Evolutionary conservation across 2,797 vertebrate genomes (phyloP).

Genomic region (Helarctos malayanus): DNA sequence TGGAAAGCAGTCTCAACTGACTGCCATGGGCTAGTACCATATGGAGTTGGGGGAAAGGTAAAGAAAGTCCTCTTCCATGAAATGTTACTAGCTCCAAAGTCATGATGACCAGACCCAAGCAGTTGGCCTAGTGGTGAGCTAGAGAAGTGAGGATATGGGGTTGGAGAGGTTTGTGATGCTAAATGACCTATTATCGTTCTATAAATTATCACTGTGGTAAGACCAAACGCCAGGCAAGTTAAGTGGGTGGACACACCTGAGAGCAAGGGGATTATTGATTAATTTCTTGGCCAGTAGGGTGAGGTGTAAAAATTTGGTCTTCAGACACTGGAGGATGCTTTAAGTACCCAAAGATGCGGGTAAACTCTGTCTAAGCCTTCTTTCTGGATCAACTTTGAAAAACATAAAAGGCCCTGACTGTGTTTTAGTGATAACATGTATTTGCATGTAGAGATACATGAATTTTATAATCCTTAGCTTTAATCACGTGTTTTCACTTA

Average conservation of each 20-base stretch:
- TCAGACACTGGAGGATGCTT: not conserved
- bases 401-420: not conserved
- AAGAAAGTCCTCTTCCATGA: not conserved
- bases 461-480: not conserved
- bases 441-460: not conserved
- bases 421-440: not conserved
- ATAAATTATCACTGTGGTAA: slow-evolving; percentile 78
- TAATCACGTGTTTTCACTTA: not conserved
- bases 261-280: slow-evolving; percentile 78
- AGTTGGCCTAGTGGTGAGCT: not conserved
- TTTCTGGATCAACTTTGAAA: not conserved
- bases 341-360: not conserved
- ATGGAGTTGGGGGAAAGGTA: not conserved
- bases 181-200: slow-evolving; percentile 83
- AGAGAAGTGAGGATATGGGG: slow-evolving; percentile 67
- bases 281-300: not conserved
- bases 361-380: not conserved
- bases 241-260: slow-evolving; percentile 71
- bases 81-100: not conserved
- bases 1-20: not conserved
- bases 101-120: rapidly evolving
- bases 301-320: not conserved
- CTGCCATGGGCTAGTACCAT: not conserved
- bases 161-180: slow-evolving; percentile 80
- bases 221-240: slow-evolving; percentile 85